Evolutionary conservation across 2,888 invertebrate genomes (phyloP), one percentile per base, ranked within the genome.

Genomic region (Malachius bipustulatus): DNA sequence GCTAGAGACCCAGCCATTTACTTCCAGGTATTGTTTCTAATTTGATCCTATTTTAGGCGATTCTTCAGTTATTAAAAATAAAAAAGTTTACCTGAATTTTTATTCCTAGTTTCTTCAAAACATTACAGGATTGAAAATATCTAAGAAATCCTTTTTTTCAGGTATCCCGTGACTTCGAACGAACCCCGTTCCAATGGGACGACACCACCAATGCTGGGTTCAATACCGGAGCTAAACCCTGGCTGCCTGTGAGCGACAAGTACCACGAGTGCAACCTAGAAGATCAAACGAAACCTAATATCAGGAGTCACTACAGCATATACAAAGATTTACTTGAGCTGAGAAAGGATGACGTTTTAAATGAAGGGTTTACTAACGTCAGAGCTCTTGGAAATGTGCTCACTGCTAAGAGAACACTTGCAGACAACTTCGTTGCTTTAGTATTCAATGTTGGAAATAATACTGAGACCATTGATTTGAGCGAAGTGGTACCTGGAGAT

Each of bases 111-210:
- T n/a, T n/a, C n/a, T n/a, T n/a, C n/a, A n/a, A n/a, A n/a, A n/a
- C n/a, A n/a, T n/a, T n/a, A n/a, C n/a, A 0, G 77, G 77, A 45
- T 68, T 71, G 0, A 47, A 65, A 2, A 66, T 71, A 43, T n/a
- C 24, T 19, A 19, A 19, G n/a, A n/a, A 19, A 37, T 84, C 75
- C 55, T n/a, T n/a, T n/a, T n/a, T 60, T 65, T 41, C 49, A 59
- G 26, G 65, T 60, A 14, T 71, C 74, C 0, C 65, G 82, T 3
- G 82, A 82, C 57, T 75, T 76, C 0, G 71, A 68, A 4, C 63
- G 78, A 28, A 76, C 78, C 0, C 79, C 79, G 0, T 75, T 65
- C 55, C 78, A 77, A 42, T 79, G 78, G 79, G 63, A 74, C 47
- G 53, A 61, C 34, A 53, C 66, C 30, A 59, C 38, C 16, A 71